These are phyloP conservation scores for Ceuthmochares aereus DNA, from an alignment of 2,113 vertebrate species.

Conservation along the genomic window DNA sequence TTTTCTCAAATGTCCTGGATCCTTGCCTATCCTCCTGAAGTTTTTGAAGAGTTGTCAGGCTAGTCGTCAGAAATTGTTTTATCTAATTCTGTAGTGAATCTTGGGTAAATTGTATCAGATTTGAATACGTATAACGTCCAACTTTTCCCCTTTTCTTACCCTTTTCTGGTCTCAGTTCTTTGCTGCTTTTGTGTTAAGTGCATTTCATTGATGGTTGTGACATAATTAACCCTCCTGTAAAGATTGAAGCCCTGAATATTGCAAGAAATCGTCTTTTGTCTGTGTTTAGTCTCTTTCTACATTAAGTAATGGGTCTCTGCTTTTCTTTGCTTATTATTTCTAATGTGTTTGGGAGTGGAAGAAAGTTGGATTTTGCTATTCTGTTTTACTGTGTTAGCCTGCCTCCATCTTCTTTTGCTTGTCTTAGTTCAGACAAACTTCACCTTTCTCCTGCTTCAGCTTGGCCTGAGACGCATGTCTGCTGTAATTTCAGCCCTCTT, in stretches of 20 bases:
- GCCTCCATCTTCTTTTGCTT: neutral
- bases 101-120: neutral
- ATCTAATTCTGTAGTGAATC: neutral
- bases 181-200: neutral
- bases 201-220: neutral
- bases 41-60: neutral
- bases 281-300: neutral
- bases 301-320: neutral
- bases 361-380: neutral
- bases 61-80: neutral
- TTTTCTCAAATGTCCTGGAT: neutral
- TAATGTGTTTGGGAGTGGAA: neutral
- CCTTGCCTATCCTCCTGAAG: neutral
- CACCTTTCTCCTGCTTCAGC: neutral
- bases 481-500: neutral
- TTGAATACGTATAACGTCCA: neutral
- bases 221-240: neutral
- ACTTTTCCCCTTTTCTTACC: neutral
- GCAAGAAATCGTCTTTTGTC: neutral
- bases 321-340: neutral
- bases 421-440: neutral
- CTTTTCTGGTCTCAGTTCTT: neutral
- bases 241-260: neutral
- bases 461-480: neutral
- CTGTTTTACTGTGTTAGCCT: neutral